Percentiles rank a stretch among this genome's conserved stretches.
Evolutionary conservation across 1,140 invertebrate species (phyloP).

Genomic region (Eufriesea mexicana): DNA sequence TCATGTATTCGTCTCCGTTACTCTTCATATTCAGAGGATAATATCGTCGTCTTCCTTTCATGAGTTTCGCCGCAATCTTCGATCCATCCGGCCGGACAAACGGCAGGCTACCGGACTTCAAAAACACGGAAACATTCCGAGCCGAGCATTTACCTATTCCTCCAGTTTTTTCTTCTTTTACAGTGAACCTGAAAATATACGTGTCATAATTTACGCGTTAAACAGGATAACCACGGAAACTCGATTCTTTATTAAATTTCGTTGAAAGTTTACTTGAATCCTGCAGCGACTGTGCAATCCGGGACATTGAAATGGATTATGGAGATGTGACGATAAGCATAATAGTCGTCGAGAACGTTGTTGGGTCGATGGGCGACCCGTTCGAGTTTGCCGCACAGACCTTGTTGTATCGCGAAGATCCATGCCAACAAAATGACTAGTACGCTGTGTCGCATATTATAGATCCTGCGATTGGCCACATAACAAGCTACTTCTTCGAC

Average conservation of each 20-base stretch:
- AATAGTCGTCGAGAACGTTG: constrained; percentile 76
- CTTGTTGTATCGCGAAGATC: constrained; percentile 64
- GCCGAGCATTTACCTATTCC: constrained; percentile 82
- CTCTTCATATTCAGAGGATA: constrained; percentile 80
- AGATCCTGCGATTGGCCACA: constrained; percentile 60
- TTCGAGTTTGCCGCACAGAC: constrained; percentile 68
- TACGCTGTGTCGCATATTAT: constrained; percentile 74
- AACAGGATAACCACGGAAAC: background rate
- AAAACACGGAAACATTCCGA: constrained; percentile 84
- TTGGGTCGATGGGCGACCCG: constrained; percentile 72
- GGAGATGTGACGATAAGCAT: constrained; percentile 78
- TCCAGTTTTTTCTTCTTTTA: constrained; percentile 76
- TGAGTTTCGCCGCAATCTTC: constrained; percentile 86
- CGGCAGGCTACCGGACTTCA: constrained; percentile 90
- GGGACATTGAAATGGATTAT: constrained; percentile 80
- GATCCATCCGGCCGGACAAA: constrained; percentile 90
- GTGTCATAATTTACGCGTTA: background rate
- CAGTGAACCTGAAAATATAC: constrained; percentile 72
- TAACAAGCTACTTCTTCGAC: constrained; percentile 54
- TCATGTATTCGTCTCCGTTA: constrained; percentile 80
- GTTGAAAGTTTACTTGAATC: constrained; percentile 76
- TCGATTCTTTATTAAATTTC: background rate
- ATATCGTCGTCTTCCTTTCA: constrained; percentile 80
- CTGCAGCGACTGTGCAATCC: constrained; percentile 71
- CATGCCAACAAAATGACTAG: constrained; percentile 68